Evolutionary conservation across 2,888 invertebrate genomes (phyloP).

Genomic region (Helleia helle): DNA sequence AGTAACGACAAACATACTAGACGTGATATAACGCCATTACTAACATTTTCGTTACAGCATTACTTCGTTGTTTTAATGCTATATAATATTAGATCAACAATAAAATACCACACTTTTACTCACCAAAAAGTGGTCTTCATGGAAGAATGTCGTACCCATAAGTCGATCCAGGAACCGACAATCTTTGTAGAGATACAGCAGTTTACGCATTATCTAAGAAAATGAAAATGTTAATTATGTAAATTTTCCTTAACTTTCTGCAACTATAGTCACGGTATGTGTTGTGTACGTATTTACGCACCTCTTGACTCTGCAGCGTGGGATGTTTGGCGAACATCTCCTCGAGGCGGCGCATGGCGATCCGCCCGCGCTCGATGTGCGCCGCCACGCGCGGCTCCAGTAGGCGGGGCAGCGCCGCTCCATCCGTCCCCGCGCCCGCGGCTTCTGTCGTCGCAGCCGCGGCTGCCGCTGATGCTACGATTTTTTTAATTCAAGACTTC

Average conservation of each 20-base stretch:
- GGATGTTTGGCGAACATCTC: slow-evolving; percentile 87
- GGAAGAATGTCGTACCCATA: slow-evolving; percentile 90
- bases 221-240: not conserved
- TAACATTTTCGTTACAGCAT: too few relatives aligned
- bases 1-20: too few relatives aligned
- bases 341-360: slow-evolving; percentile 82
- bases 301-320: slow-evolving; percentile 81
- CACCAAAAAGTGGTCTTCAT: slow-evolving; percentile 85
- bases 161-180: slow-evolving; percentile 89
- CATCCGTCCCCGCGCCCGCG: slow-evolving; percentile 13
- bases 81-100: not conserved
- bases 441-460: slow-evolving; percentile 11
- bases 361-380: slow-evolving; percentile 83
- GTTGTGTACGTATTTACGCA: slow-evolving; percentile 30
- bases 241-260: too few relatives aligned
- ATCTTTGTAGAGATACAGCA: slow-evolving; percentile 88
- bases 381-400: slow-evolving; percentile 79
- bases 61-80: too few relatives aligned
- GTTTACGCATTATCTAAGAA: slow-evolving; percentile 81
- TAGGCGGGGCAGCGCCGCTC: slow-evolving; percentile 39
- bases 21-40: too few relatives aligned
- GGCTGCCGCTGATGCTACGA: slow-evolving; percentile 10
- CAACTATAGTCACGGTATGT: too few relatives aligned
- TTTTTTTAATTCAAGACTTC: too few relatives aligned
- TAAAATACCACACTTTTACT: slow-evolving; percentile 21